These are phyloP conservation scores for Drosophila acutilabella DNA, from an alignment of 2,888 invertebrate species.

Conservation along the genomic window DNA sequence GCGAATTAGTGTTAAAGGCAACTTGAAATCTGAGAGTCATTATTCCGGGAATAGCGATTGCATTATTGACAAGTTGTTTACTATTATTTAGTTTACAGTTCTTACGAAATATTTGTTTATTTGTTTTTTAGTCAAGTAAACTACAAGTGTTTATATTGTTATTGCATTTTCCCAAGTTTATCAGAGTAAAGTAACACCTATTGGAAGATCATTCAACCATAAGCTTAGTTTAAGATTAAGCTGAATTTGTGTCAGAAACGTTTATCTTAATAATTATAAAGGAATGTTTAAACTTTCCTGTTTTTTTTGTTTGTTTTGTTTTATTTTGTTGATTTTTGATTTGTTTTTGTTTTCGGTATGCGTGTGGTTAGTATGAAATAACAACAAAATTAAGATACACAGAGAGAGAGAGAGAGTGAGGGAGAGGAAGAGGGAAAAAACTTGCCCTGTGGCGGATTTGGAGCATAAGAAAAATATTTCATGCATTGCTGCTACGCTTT, in stretches of 20 bases:
- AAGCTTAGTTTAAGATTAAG: not conserved
- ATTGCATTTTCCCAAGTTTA: slow-evolving; percentile 3
- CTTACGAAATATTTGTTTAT: slow-evolving; percentile 16
- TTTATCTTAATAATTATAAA: not conserved
- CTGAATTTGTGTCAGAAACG: not conserved
- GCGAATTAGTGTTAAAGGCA: not conserved
- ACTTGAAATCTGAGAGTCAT: not conserved
- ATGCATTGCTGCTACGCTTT: slow-evolving; percentile 60
- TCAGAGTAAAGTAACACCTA: slow-evolving; percentile 3
- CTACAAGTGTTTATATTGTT: not conserved
- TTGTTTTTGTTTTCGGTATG: slow-evolving; percentile 16
- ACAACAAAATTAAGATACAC: slow-evolving; percentile 5
- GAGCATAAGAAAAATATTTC: slow-evolving; percentile 77
- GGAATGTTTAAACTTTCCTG: not conserved
- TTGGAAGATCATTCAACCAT: not conserved
- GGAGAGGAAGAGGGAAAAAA: slow-evolving; percentile 21
- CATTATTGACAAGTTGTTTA: not conserved
- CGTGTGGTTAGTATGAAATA: slow-evolving; percentile 33
- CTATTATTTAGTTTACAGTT: slow-evolving; percentile 10
- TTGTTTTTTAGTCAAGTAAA: not conserved
- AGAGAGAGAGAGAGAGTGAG: not conserved
- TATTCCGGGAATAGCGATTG: slow-evolving; percentile 9
- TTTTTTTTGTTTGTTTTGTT: no score
- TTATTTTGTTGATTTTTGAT: not conserved
- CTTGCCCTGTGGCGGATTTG: slow-evolving; percentile 68